phyloP scores from a whole-genome alignment of 2,888 invertebrate species.

The Orthosia incerta region DNA sequence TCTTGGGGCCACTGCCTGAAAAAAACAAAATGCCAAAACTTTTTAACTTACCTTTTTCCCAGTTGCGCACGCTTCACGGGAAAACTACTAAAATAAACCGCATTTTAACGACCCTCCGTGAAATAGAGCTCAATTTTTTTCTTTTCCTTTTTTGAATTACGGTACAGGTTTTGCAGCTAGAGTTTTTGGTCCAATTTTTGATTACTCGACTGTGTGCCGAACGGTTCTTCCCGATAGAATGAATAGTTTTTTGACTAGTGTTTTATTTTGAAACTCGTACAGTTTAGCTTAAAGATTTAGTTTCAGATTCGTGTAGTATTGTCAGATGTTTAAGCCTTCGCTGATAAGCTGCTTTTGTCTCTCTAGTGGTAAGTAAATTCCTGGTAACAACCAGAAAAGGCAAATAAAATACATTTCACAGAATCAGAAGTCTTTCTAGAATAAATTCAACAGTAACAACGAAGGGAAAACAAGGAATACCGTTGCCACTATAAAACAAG shows the following conservation, averaged over 20 bases:
- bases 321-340: not conserved
- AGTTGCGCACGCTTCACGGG: constrained; percentile 63
- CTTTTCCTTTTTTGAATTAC: constrained; percentile 63
- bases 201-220: constrained; percentile 39
- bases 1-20: constrained; percentile 51
- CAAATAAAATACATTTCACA: not conserved
- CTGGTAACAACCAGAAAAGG: not conserved
- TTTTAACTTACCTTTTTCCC: constrained; percentile 61
- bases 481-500: constrained; percentile 21
- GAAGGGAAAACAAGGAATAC: not conserved
- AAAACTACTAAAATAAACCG: constrained; percentile 75
- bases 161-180: constrained; percentile 55
- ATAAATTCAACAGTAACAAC: not conserved
- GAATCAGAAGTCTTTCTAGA: not conserved
- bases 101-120: constrained; percentile 70
- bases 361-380: not conserved
- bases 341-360: not conserved
- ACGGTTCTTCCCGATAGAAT: constrained; percentile 41
- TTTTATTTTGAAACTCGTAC: constrained; percentile 9
- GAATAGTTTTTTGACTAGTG: constrained; percentile 42
- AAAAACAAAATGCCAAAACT: constrained; percentile 58
- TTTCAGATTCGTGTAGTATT: constrained; percentile 4
- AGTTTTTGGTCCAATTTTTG: constrained; percentile 59
- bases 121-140: constrained; percentile 67
- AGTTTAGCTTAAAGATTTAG: constrained; percentile 18